A percentile compares a stretch with the other conserved stretches of the same genome.
Conservation (phyloP, 2,797 vertebrate species). For the Netta rufina region DNA sequence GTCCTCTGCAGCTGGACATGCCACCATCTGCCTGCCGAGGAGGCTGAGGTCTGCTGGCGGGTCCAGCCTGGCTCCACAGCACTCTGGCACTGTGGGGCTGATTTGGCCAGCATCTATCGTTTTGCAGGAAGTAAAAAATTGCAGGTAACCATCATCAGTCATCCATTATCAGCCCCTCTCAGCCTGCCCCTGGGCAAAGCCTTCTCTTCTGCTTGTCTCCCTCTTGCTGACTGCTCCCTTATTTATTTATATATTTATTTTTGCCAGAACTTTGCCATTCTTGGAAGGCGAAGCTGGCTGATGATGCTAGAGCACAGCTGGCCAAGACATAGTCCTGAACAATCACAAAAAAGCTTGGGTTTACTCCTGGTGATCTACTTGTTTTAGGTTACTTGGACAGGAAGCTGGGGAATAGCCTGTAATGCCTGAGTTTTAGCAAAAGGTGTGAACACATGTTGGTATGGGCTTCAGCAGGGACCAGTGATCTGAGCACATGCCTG, state of each 20-base stretch:
- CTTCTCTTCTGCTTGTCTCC: constrained; percentile 20
- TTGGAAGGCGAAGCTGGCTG: constrained; percentile 13
- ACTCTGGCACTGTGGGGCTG: not conserved
- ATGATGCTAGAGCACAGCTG: not conserved
- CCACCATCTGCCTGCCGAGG: not conserved
- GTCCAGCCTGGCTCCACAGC: not conserved
- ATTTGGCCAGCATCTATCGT: constrained; percentile 52
- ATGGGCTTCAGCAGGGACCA: not conserved
- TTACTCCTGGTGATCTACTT: not conserved
- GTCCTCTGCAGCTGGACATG: not conserved
- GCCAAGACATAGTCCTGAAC: not conserved
- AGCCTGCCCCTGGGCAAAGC: constrained; percentile 51
- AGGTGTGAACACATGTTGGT: not conserved
- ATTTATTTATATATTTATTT: constrained; percentile 53
- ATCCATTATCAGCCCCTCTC: constrained; percentile 57
- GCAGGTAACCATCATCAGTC: constrained; percentile 48
- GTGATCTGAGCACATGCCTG: not conserved
- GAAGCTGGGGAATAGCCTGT: not conserved
- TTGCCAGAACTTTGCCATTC: constrained; percentile 40
- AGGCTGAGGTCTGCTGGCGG: not conserved
- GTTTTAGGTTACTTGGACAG: not conserved
- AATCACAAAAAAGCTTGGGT: not conserved
- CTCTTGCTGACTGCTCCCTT: not conserved
- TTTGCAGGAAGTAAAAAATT: constrained; percentile 56
- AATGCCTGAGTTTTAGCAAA: not conserved